Percentiles rank a stretch among this genome's conserved stretches.
These are phyloP conservation scores for Podarcis lilfordi DNA, from an alignment of 2,797 vertebrate species.

Conservation along the genomic window DNA sequence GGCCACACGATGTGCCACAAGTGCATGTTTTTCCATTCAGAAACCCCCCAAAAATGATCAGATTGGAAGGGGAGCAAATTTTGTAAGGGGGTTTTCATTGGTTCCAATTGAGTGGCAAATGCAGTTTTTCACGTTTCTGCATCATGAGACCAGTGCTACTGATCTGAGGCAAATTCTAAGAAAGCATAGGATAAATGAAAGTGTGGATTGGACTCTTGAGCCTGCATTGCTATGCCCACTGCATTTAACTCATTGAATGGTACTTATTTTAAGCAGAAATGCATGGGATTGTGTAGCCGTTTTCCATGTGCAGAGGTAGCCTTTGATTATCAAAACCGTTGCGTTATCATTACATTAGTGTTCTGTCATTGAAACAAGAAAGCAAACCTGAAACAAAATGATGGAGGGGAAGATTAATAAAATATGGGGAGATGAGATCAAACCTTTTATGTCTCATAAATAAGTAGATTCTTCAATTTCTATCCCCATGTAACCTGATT, in stretches of 20 bases:
- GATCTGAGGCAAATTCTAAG: too few species aligned
- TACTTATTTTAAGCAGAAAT: not conserved
- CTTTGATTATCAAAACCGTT: not conserved
- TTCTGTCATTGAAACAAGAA: not conserved
- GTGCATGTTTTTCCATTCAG: too few species aligned
- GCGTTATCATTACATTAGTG: not conserved
- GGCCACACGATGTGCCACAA: too few species aligned
- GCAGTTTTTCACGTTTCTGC: too few species aligned
- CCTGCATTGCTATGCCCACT: not conserved
- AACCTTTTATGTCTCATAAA: conserved; percentile 8
- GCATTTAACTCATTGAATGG: not conserved
- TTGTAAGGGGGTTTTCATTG: too few species aligned
- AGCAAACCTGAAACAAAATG: not conserved
- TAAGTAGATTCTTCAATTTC: not conserved
- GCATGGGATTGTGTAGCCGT: not conserved
- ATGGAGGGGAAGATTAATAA: not conserved
- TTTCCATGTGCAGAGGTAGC: not conserved
- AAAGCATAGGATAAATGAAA: too few species aligned
- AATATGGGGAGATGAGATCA: not conserved
- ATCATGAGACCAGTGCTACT: too few species aligned
- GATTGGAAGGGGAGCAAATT: too few species aligned
- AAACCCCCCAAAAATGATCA: too few species aligned
- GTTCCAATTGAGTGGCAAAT: too few species aligned
- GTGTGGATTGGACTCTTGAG: not conserved
- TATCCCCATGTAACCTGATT: not conserved